phyloP scores from a whole-genome alignment of 2,888 invertebrate species.

The Monopis laevigella region DNA sequence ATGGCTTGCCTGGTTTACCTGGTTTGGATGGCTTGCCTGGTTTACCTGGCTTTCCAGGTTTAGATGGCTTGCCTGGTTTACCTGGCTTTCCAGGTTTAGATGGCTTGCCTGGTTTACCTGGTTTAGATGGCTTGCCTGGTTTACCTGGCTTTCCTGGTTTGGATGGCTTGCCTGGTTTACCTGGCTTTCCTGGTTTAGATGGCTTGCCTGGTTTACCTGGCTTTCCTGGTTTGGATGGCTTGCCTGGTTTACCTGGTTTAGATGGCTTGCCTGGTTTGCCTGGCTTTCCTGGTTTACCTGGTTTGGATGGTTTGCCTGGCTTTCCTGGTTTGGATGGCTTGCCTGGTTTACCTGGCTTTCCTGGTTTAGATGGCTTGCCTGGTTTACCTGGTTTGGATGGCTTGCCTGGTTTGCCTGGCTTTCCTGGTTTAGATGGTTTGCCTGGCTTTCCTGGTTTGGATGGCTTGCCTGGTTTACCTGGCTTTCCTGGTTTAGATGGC shows the following conservation, averaged over 20 bases:
- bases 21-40: constrained; percentile 5
- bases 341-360: constrained; percentile 12
- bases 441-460: constrained; percentile 6
- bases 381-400: constrained; percentile 11
- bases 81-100: neutral
- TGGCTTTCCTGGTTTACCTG: constrained; percentile 7
- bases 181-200: constrained; percentile 5
- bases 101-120: constrained; percentile 13
- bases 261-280: constrained; percentile 20
- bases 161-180: constrained; percentile 7
- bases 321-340: constrained; percentile 3
- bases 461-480: constrained; percentile 1
- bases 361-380: constrained; percentile 4
- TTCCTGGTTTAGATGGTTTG: constrained; percentile 11
- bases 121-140: constrained; percentile 15
- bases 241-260: constrained; percentile 26
- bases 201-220: constrained; percentile 49
- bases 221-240: constrained; percentile 29
- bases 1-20: constrained; percentile 8
- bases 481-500: constrained; percentile 3
- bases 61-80: neutral
- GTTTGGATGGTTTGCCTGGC: neutral
- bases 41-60: neutral
- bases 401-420: constrained; percentile 7
- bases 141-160: constrained; percentile 2